Evolutionary conservation across 1,140 invertebrate genomes (phyloP), one percentile per base, ranked within the genome.

Genomic region (Lucilia sericata): DNA sequence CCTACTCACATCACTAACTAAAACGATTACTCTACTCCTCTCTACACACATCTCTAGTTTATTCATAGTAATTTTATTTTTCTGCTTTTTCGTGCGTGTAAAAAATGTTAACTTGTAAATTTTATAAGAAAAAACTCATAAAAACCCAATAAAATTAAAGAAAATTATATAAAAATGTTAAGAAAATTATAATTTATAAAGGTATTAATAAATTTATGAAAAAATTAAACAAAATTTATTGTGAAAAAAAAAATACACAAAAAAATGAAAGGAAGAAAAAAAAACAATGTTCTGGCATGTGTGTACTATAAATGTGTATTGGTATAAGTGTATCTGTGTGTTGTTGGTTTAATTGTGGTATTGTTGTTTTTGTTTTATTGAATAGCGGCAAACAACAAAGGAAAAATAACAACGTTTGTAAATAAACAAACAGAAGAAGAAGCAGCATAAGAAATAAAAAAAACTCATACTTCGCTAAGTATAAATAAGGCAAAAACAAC

Each of bases 371-470:
- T 42, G 34, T 47, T 47, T 7, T 19, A 13, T 47, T 78, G 34
- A 17, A 30, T 36, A 47, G 42, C 76, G 76, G 76, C 76, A 80
- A 80, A 80, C 76, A 80, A 80, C 76, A 80, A 80, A 80, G 76
- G 49, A 80, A 80, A 30, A 30, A 30, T 30, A 30, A 80, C 14
- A 49, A 80, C 76, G 76, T 51, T 80, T 80, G 76, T 80, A 80
- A 80, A 80, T 80, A 80, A 80, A 80, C 76, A 80, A 80, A 80
- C n/a, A 80, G 47, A 49, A 80, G 14, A 78, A 34, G 4, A 75
- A 30, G 25, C 25, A 30, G 25, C 25, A 30, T 30, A 30, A 30
- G 25, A 30, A 30, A 30, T 30, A 30, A 17, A 75, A n/a, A 42
- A 42, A 42, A 42, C 42, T 42, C 42, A 10, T 10, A 42, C 42